phyloP scores from a whole-genome alignment of 2,888 invertebrate species.

The Antitype chi region DNA sequence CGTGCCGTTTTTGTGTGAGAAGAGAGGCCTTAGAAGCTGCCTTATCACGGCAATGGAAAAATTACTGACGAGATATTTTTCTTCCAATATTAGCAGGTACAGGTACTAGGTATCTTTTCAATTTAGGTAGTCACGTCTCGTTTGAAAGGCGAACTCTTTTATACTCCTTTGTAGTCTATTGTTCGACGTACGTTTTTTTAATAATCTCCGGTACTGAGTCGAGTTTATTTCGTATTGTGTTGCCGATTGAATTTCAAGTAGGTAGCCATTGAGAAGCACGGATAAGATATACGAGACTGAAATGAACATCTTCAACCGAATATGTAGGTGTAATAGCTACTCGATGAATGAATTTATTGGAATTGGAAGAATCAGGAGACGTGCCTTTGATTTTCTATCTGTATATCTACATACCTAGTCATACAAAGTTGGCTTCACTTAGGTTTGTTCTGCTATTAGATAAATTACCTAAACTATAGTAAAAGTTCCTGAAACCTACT shows the following conservation, averaged over 20 bases:
- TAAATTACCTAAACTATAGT: background rate
- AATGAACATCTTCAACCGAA: conserved; percentile 25
- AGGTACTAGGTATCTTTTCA: conserved; percentile 12
- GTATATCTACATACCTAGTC: background rate
- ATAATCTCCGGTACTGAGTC: conserved; percentile 56
- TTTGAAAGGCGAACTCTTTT: conserved; percentile 30
- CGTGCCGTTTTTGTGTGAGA: background rate
- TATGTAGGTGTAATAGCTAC: conserved; percentile 13
- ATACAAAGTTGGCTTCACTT: background rate
- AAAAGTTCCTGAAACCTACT: conserved; percentile 9
- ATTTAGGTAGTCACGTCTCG: conserved; percentile 24
- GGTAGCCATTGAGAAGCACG: conserved; percentile 54
- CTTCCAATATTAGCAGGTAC: background rate
- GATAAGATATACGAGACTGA: conserved; percentile 26
- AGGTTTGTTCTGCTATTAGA: background rate
- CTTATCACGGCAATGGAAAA: background rate
- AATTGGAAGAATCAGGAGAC: background rate
- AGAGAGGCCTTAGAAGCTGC: background rate
- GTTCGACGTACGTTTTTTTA: conserved; percentile 66
- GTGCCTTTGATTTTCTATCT: conserved; percentile 19
- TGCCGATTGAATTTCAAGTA: conserved; percentile 70
- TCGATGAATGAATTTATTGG: conserved; percentile 14
- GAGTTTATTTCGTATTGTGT: conserved; percentile 66
- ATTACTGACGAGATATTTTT: background rate
- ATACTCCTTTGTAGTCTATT: conserved; percentile 51